A percentile compares a stretch with the other conserved stretches of the same genome.
These are phyloP conservation scores for Merodon equestris DNA, from an alignment of 2,888 invertebrate species.

Conservation along the genomic window DNA sequence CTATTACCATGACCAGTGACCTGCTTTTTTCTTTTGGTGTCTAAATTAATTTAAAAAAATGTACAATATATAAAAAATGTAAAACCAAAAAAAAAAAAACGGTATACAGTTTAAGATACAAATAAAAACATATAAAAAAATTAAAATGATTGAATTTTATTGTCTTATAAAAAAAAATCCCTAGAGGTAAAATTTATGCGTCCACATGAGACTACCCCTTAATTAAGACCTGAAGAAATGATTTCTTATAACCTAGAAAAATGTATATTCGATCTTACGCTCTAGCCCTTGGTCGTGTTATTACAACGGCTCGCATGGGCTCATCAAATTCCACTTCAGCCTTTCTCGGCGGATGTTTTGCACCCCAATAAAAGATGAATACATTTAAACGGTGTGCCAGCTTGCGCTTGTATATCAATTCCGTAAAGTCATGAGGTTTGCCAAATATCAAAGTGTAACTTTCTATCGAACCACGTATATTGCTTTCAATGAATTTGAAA, in stretches of 20 bases:
- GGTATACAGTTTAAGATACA: too few species aligned
- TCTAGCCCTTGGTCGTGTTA: slow-evolving; percentile 81
- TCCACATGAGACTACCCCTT: too few species aligned
- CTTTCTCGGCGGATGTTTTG: slow-evolving; percentile 79
- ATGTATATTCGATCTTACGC: slow-evolving; percentile 70
- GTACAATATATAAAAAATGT: too few species aligned
- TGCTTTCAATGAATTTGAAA: slow-evolving; percentile 75
- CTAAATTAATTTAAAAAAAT: too few species aligned
- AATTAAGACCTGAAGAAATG: too few species aligned
- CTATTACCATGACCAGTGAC: too few species aligned
- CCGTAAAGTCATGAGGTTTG: slow-evolving; percentile 73
- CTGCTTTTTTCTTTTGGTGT: too few species aligned
- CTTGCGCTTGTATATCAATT: slow-evolving; percentile 73
- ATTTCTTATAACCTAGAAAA: not conserved
- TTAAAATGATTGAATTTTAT: too few species aligned
- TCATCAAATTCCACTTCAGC: slow-evolving; percentile 73
- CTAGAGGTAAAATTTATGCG: too few species aligned
- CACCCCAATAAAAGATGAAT: slow-evolving; percentile 86
- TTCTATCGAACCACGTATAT: slow-evolving; percentile 75
- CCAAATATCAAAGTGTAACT: slow-evolving; percentile 77
- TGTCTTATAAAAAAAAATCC: too few species aligned
- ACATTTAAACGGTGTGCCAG: slow-evolving; percentile 77
- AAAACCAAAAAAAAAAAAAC: too few species aligned
- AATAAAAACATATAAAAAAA: too few species aligned
- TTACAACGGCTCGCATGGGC: slow-evolving; percentile 82